Evolutionary conservation across 2,797 vertebrate species (phyloP), one percentile per base, ranked within the genome.

Genomic region (Oreonectes daqikongensis): DNA sequence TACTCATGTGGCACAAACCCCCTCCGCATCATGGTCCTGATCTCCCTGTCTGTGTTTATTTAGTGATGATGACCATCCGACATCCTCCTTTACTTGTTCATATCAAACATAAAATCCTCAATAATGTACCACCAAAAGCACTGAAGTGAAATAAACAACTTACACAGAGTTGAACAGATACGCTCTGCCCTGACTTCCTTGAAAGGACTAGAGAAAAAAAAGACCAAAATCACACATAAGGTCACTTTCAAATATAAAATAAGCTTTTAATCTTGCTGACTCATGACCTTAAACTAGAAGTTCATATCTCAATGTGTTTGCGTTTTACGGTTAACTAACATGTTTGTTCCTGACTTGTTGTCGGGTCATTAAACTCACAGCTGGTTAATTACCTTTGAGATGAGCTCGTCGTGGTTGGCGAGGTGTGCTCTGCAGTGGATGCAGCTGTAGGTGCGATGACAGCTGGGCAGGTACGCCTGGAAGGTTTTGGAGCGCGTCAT

Each of bases 161-260:
- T 88, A 96, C 95, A 96, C 95, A 80, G 97, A 98, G 89, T 99
- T 99, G 94, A 99, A 99, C 89, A 99, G 95, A 92, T 99, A 99
- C 2, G 97, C 97, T 91, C 97, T 93, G 87, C 97, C 97, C 91
- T 99, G 97, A 91, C 97, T 99, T 87, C 97, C 97, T 92, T 99
- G 97, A 89, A 99, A 99, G 72, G 96, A 99, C 97, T 98, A 93
- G 64, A 93, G 93, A 78, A 80, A 79, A 92, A 77, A 87, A 87
- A 86, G 81, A 82, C 68, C 57, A 73, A 55, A 69, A 17, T 55
- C 67, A 42, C 46, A 73, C 22, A 20, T 53, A 6, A 73, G 14
- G 69, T 63, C 65, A 60, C 53, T 14, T 66, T 73, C 40, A 32
- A 48, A 74, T 48, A 18, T 60, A 40, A 4, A n/a, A 67, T 20